Evolutionary conservation across 2,797 vertebrate species (phyloP).

Genomic region (Pristis pectinata): DNA sequence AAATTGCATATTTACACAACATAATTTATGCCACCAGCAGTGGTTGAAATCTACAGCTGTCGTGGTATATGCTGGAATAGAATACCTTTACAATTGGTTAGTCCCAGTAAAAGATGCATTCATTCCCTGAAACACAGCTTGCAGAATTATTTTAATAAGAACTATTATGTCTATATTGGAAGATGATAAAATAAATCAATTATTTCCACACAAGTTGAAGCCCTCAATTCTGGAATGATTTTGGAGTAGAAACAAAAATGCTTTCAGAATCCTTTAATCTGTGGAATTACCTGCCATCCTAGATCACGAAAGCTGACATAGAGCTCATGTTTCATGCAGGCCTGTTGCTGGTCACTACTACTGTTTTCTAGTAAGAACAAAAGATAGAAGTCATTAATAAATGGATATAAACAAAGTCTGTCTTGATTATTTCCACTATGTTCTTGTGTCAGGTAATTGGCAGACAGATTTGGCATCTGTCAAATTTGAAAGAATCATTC

Average conservation of each 20-base stretch:
- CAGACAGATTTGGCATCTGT: not conserved
- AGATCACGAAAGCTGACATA: constrained; percentile 96
- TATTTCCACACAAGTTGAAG: not conserved
- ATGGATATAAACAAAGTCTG: not conserved
- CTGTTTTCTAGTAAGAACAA: constrained; percentile 72
- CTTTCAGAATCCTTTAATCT: not conserved
- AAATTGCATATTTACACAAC: not conserved
- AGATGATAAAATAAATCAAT: not conserved
- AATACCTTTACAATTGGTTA: not conserved
- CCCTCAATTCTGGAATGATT: not conserved
- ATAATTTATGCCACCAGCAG: not conserved
- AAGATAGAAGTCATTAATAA: constrained; percentile 4
- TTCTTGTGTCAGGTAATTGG: not conserved
- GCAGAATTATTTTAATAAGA: not conserved
- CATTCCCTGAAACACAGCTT: not conserved
- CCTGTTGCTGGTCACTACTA: constrained; percentile 89
- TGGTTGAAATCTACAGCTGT: not conserved
- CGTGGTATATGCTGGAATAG: not conserved
- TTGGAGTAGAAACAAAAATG: not conserved
- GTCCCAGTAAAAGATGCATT: not conserved
- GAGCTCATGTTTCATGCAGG: constrained; percentile 96
- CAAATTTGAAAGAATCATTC: not conserved
- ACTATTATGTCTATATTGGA: not conserved
- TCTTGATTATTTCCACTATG: not conserved
- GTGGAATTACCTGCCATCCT: constrained; percentile 83